Evolutionary conservation across 2,113 vertebrate genomes (phyloP), one percentile per base, ranked within the genome.

Genomic region (Phaetusa simplex): DNA sequence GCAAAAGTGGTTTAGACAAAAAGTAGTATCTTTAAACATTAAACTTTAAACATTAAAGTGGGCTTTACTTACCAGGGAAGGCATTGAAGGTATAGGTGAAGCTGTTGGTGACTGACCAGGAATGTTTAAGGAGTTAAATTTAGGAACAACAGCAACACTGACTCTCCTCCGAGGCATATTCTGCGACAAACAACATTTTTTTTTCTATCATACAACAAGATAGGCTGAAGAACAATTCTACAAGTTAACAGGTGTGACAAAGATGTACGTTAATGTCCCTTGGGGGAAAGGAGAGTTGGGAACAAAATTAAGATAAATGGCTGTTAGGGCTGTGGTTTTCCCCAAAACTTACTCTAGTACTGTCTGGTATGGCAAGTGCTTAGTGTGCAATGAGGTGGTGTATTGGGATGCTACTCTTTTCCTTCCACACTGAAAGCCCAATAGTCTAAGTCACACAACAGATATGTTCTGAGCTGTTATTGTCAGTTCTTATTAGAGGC

Each of bases 121-220:
- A 89, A 99, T 98, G 82, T 98, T 99, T 92, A 99, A 97, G 81
- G 99, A 99, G 97, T 99, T 99, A 97, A 99, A 99, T 96, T 99
- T 99, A 16, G 99, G 99, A 90, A 99, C 99, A 83, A 99, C 99
- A 0, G 99, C 99, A 64, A 99, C 99, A 56, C 99, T 99, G 97
- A 99, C 99, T 96, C 99, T 99, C 29, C 99, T 98, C 52, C 99
- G 98, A 82, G 99, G 99, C 98, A 99, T 97, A 81, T 99, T 99
- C 99, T 99, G 66, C 56, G 61, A 93, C 45, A 94, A 84, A 94
- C 56, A 77, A 56, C 34, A 84, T 79, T 62, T 59, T 62, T 52
- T 72, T 84, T 71, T 26, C 40, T 73, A 50, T 53, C 23, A 74
- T 36, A 80, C 3, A 74, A 53, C 6, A 81, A 79, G 34, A 65